Evolutionary conservation across 2,888 invertebrate species (phyloP), one percentile per base, ranked within the genome.

Genomic region (Drosophila macrospina): DNA sequence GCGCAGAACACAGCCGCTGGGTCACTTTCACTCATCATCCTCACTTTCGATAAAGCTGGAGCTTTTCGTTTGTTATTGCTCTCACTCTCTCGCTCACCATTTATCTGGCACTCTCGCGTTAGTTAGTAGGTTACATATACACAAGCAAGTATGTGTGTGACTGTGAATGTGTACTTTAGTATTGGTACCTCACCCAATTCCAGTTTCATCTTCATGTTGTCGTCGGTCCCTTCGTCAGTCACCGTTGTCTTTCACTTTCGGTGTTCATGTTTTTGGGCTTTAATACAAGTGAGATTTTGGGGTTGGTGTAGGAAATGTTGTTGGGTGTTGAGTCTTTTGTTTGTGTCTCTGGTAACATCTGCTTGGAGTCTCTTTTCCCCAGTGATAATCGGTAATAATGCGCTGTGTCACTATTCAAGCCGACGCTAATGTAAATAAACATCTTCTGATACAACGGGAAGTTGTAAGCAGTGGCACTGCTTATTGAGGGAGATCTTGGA

Each of bases 361-460:
- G 83, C 48, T 68, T n/a, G 15, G 36, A 67, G 79, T 69, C 73
- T 59, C 45, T 64, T 77, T 65, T 68, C 51, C 80, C 44, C 80
- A 80, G 83, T 77, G 86, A 88, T 83, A 88, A 83, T 88, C 88
- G 74, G 61, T 74, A 77, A 86, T 88, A 83, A 84, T 83, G 80
- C 80, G 59, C 66, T 74, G 67, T 69, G 67, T 83, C 87, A 83
- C 80, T 83, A 80, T 71, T 86, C 50, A 88, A 85, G 72, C 74
- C 69, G 47, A 65, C 61, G 67, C 48, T 69, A 41, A 62, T 79
- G 80, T 73, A 83, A 78, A 78, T 88, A 74, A 74, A 76, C 73
- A 82, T 66, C 63, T 56, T 56, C 51, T 68, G 26, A 24, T 20
- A 20, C 10, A 10, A 16, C 16, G 10, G 26, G 26, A 44, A 8